Conservation (phyloP, 2,888 invertebrate species). For the Auanema freiburgensis region DNA sequence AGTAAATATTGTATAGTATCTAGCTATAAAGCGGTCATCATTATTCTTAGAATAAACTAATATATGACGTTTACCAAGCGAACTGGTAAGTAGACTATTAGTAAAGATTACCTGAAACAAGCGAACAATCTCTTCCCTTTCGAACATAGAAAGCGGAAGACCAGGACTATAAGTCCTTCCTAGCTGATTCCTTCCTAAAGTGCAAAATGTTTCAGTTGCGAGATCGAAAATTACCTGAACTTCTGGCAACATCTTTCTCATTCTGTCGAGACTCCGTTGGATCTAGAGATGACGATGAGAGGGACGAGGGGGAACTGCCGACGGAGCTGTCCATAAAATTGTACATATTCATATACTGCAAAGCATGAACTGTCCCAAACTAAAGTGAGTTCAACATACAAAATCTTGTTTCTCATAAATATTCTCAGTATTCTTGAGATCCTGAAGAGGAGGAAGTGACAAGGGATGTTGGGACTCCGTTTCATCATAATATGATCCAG, state of each 20-base stretch:
- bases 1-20: not conserved
- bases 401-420: not conserved
- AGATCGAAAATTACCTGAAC: conserved; percentile 27
- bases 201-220: conserved; percentile 11
- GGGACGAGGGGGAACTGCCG: conserved; percentile 40
- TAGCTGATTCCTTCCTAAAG: conserved; percentile 60
- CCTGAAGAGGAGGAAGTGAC: conserved; percentile 17
- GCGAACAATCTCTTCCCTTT: conserved; percentile 59
- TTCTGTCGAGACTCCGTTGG: conserved; percentile 33
- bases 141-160: conserved; percentile 59
- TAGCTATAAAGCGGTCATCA: not conserved
- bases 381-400: not conserved
- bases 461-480: conserved; percentile 8
- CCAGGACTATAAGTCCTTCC: conserved; percentile 61
- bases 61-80: not conserved
- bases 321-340: conserved; percentile 27
- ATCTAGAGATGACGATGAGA: conserved; percentile 38
- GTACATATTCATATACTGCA: conserved; percentile 14
- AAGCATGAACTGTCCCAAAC: not conserved
- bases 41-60: not conserved
- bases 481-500: conserved; percentile 10
- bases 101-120: conserved; percentile 44
- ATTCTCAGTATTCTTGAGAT: conserved; percentile 12
- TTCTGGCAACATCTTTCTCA: conserved; percentile 39
- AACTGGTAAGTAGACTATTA: not conserved